These are phyloP conservation scores for Athalia rosae DNA, from an alignment of 2,888 invertebrate genomes.

Conservation along the genomic window DNA sequence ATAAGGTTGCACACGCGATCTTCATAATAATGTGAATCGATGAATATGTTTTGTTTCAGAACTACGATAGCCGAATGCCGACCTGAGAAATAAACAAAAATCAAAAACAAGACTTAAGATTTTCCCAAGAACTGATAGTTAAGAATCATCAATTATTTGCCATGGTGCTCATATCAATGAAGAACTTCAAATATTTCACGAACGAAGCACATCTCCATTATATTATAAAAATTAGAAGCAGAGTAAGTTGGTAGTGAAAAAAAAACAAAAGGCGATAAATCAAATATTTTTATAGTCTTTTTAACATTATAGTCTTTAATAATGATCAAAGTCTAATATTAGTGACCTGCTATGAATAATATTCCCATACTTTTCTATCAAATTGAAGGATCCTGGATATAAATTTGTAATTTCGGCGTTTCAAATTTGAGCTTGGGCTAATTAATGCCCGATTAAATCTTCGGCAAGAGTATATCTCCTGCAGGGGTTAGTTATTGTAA, in stretches of 20 bases:
- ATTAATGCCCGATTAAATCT: slow-evolving; percentile 4
- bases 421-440: not conserved
- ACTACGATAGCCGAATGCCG: not conserved
- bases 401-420: not conserved
- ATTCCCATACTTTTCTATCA: slow-evolving; percentile 38
- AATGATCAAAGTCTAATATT: not conserved
- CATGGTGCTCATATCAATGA: slow-evolving; percentile 1
- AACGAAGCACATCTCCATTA: slow-evolving; percentile 22
- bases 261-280: not conserved
- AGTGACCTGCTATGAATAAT: not conserved
- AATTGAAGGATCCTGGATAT: slow-evolving; percentile 30
- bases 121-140: not conserved
- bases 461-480: not conserved
- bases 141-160: slow-evolving; percentile 18
- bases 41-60: slow-evolving; percentile 12
- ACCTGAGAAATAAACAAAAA: slow-evolving; percentile 9
- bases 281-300: slow-evolving; percentile 44
- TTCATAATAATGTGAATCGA: not conserved
- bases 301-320: not conserved
- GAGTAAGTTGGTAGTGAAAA: not conserved
- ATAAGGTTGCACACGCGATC: too few relatives aligned
- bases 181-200: slow-evolving; percentile 13
- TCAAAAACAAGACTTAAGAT: slow-evolving; percentile 3
- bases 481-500: slow-evolving; percentile 11
- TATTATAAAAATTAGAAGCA: not conserved